These are phyloP conservation scores for Notarius quadriscutis DNA, from an alignment of 2,113 vertebrate species.

Conservation along the genomic window DNA sequence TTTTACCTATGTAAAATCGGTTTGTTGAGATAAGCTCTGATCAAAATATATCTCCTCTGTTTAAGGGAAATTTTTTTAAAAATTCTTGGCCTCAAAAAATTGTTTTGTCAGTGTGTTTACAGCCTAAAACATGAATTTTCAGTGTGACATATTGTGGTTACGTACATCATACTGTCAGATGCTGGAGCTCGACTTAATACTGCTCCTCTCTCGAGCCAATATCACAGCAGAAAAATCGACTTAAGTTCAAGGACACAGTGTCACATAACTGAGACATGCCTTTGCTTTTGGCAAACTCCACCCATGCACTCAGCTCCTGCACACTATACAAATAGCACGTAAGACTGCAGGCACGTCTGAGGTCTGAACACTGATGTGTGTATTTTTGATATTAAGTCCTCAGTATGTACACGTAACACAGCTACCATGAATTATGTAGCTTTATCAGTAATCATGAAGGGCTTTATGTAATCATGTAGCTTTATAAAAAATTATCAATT, in stretches of 20 bases:
- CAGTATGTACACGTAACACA: neutral
- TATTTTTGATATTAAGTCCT: neutral
- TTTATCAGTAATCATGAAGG: neutral
- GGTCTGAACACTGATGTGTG: neutral
- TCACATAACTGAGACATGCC: neutral
- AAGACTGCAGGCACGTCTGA: neutral
- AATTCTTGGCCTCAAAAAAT: neutral
- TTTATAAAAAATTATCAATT: neutral
- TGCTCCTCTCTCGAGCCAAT: neutral
- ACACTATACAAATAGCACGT: neutral
- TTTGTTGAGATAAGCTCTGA: neutral
- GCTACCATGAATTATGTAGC: neutral
- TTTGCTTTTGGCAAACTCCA: conserved; percentile 18
- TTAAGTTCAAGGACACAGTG: conserved; percentile 21
- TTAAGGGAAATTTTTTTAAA: neutral
- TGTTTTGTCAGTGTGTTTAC: neutral
- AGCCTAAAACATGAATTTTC: neutral
- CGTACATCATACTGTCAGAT: conserved; percentile 5
- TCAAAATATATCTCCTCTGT: neutral
- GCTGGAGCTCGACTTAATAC: neutral
- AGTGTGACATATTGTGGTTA: neutral
- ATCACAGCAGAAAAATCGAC: conserved; percentile 13
- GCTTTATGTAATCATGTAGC: too few species aligned
- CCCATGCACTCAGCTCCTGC: neutral
- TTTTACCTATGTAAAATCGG: neutral